Base-by-base conservation (phyloP, 2,797 vertebrate species). In the Enteromius afrohamiltoni region DNA sequence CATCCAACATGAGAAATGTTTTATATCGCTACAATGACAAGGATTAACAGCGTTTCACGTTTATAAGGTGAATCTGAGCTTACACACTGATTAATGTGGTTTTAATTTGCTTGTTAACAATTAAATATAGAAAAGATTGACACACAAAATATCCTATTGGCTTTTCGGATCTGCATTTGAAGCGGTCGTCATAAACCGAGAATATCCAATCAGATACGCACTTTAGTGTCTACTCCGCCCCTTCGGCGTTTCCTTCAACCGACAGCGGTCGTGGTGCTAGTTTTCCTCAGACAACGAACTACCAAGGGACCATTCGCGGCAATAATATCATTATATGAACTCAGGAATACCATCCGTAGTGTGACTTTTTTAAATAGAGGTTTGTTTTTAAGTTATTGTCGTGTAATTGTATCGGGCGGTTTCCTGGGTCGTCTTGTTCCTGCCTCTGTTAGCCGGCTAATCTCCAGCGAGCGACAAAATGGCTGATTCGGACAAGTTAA, bases 401-500 rank as follows among this genome's bases (percentile, higher is more conserved):
- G 82, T 83, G 64, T 69, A 37, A 69, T 83, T 83, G 37, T 58
- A 42, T 68, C 40, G 60, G 70, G 31, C 45, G 71, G 31, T 29
- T 76, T 82, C 71, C 62, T 9, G 6, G 23, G 49, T 47, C 64
- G 40, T 69, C 74, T 51, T 31, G 73, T 82, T 77, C 45, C 80
- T 75, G 69, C 47, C 78, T 29, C 70, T 31, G 10, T 67, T 69
- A 88, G 79, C 70, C 83, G 55, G 84, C 73, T 74, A 89, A 85
- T 90, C 82, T 83, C 8, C 49, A 83, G 37, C 64, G 64, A 69
- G 64, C 74, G 37, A 77, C 82, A 95, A 91, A 87, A 96, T 96
- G 95, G 94, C 95, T 80, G 95, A 96, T 91, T 93, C 94, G 51
- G 95, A 96, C 71, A 96, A 95, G 88, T 65, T 96, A 88, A 96